phyloP scores from a whole-genome alignment of 2,113 vertebrate genomes.

The Vireo altiloquus region DNA sequence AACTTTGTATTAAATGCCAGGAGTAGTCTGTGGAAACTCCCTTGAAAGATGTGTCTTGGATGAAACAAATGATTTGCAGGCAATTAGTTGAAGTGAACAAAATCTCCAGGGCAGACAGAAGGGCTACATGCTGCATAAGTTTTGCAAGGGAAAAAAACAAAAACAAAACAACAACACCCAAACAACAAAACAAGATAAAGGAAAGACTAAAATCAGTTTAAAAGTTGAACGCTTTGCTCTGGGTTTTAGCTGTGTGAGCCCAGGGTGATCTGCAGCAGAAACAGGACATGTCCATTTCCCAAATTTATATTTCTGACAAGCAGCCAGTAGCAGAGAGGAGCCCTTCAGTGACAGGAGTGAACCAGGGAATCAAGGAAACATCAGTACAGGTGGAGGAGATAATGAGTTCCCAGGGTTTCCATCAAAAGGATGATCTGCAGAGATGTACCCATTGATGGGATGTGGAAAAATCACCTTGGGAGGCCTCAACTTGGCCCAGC shows the following conservation, averaged over 20 bases:
- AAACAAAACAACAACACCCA: not conserved
- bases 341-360: not conserved
- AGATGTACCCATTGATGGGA: not conserved
- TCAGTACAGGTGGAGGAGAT: not conserved
- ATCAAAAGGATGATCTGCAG: not conserved
- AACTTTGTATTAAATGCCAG: not conserved
- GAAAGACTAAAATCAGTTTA: not conserved
- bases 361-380: not conserved
- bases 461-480: not conserved
- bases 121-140: not conserved
- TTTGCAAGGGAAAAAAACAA: not conserved
- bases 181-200: not conserved
- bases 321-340: not conserved
- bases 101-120: not conserved
- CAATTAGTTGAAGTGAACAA: not conserved
- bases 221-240: not conserved
- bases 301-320: not conserved
- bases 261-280: not conserved
- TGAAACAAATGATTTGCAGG: not conserved
- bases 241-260: not conserved
- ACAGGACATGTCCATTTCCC: not conserved
- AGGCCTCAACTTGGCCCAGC: not conserved
- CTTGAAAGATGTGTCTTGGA: not conserved
- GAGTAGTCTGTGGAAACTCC: not conserved
- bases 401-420: not conserved